These are phyloP conservation scores for Zaprionus ornatus DNA, from an alignment of 1,140 invertebrate species.

Conservation along the genomic window DNA sequence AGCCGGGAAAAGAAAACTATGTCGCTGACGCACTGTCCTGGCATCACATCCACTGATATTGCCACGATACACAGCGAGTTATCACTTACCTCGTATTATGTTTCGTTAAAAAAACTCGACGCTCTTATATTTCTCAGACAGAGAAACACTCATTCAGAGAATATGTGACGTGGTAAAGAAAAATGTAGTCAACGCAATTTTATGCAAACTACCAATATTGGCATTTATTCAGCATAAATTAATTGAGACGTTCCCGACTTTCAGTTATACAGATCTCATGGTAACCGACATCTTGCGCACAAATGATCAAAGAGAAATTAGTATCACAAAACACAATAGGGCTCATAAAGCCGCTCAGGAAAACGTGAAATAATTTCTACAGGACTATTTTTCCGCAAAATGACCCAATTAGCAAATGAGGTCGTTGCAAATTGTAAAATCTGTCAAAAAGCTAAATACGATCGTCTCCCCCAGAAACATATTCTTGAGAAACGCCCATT, in stretches of 20 bases:
- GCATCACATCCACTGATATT: no score
- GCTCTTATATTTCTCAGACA: no score
- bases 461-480: slow-evolving; percentile 31
- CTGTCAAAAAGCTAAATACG: neutral
- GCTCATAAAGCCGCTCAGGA: slow-evolving; percentile 1
- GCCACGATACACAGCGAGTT: no score
- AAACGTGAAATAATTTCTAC: neutral
- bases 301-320: neutral
- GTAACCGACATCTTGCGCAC: slow-evolving; percentile 1
- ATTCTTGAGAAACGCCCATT: slow-evolving; percentile 17
- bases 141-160: slow-evolving; percentile 12
- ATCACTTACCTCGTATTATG: neutral
- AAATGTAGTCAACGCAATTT: neutral
- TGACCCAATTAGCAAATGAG: neutral
- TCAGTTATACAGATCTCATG: no score
- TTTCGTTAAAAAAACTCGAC: slow-evolving; percentile 29
- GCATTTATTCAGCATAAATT: no score
- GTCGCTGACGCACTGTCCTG: no score
- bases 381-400: slow-evolving; percentile 5
- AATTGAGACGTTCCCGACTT: no score
- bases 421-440: neutral
- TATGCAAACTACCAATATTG: neutral
- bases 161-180: slow-evolving; percentile 21
- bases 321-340: slow-evolving; percentile 5
- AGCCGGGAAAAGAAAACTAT: no score